Evolutionary conservation across 2,113 vertebrate genomes (phyloP).

Genomic region (Eclectus roratus): DNA sequence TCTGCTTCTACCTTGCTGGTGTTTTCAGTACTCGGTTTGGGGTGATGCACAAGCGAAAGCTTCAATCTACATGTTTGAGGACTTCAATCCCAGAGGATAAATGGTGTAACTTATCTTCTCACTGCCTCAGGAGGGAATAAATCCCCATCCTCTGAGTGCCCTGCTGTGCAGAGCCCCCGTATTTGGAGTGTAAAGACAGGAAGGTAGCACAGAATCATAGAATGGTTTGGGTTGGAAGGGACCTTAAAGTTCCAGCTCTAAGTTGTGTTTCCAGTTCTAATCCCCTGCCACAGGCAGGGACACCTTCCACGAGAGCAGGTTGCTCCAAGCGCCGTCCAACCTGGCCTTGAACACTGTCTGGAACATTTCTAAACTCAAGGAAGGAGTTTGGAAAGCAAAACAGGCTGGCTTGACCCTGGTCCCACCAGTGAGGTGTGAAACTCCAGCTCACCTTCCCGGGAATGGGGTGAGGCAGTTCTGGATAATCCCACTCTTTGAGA

Average conservation of each 20-base stretch:
- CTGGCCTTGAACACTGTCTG: background rate
- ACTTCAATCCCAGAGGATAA: background rate
- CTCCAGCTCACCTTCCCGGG: background rate
- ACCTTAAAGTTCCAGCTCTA: background rate
- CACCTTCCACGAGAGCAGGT: background rate
- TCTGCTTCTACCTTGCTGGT: background rate
- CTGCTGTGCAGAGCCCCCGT: background rate
- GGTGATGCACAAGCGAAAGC: background rate
- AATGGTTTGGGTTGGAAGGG: background rate
- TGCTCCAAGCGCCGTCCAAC: background rate
- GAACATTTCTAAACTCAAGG: background rate
- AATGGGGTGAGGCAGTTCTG: background rate
- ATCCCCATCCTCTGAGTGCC: background rate
- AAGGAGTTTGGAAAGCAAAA: background rate
- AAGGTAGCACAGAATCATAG: background rate
- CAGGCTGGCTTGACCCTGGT: fast-evolving
- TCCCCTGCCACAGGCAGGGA: no score
- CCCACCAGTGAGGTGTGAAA: background rate
- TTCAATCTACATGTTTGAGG: background rate
- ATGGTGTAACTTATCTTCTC: background rate
- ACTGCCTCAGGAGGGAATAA: background rate
- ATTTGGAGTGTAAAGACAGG: background rate
- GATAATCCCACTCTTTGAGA: background rate
- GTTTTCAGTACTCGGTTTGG: background rate
- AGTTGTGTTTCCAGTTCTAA: background rate